These are phyloP conservation scores for Zoanthus sansibaricus DNA, from an alignment of 92 coral and sea anemone genomes.

Conservation along the genomic window DNA sequence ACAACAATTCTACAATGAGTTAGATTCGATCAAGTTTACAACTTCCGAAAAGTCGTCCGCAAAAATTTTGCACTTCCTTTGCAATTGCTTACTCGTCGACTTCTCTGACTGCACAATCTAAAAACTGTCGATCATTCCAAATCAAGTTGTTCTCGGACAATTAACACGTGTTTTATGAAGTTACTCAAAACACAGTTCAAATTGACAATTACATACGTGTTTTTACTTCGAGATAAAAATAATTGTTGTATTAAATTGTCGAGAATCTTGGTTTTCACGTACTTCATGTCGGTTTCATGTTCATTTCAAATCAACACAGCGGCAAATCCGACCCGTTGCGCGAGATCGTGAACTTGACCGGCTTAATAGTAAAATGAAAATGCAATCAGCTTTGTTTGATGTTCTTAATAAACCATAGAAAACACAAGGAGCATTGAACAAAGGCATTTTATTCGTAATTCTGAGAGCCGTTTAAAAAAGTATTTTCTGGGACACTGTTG, in stretches of 20 bases:
- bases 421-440: not conserved
- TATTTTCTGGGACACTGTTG: slow-evolving; percentile 23
- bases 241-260: not conserved
- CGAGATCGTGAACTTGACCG: not conserved
- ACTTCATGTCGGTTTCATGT: slow-evolving; percentile 26
- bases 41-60: slow-evolving; percentile 40
- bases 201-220: not conserved
- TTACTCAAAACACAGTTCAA: not conserved
- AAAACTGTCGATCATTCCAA: not conserved
- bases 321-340: not conserved
- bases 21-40: slow-evolving; percentile 21
- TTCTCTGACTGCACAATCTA: slow-evolving; percentile 26
- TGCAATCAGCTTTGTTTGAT: not conserved
- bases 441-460: slow-evolving; percentile 10
- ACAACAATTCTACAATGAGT: slow-evolving; percentile 6
- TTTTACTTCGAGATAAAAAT: not conserved
- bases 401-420: not conserved
- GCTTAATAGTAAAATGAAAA: not conserved
- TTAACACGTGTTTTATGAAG: slow-evolving; percentile 22
- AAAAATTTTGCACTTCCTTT: slow-evolving; percentile 15
- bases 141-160: slow-evolving; percentile 10
- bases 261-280: slow-evolving; percentile 7
- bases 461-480: not conserved
- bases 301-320: not conserved
- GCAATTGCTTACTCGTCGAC: not conserved